Conservation (phyloP, 1,140 invertebrate species). For the Drosophila elegans region DNA sequence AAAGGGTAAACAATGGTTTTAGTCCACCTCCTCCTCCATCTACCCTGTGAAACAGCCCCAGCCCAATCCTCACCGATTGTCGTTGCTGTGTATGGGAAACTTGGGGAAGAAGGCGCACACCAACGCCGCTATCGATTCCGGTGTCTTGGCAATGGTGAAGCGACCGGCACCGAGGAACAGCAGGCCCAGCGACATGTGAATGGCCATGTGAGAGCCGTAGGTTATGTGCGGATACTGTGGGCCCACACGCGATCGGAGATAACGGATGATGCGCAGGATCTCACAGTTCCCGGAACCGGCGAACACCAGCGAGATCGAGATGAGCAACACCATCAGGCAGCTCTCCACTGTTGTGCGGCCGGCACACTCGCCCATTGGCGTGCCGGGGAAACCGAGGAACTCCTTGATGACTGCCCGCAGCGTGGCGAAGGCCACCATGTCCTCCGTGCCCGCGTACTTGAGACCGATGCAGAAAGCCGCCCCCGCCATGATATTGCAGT, state of each 20-base stretch:
- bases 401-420: conserved; percentile 85
- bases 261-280: conserved; percentile 93
- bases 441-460: conserved; percentile 96
- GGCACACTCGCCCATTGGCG: conserved; percentile 93
- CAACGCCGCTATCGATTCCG: conserved; percentile 93
- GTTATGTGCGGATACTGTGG: conserved; percentile 89
- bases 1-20: not conserved
- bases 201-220: conserved; percentile 97
- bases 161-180: conserved; percentile 97
- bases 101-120: conserved; percentile 98
- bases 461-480: conserved; percentile 97
- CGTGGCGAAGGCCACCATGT: conserved; percentile 92
- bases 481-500: conserved; percentile 97
- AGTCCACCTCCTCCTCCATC: too few species aligned
- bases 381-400: conserved; percentile 85
- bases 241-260: conserved; percentile 91
- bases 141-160: conserved; percentile 93
- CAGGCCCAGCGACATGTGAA: conserved; percentile 96
- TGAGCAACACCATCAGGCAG: conserved; percentile 93
- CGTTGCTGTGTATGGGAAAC: conserved; percentile 97
- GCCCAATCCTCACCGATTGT: conserved; percentile 88
- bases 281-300: conserved; percentile 96
- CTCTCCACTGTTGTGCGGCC: conserved; percentile 96
- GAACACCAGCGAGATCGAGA: conserved; percentile 89
- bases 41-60: too few species aligned